phyloP scores from a whole-genome alignment of 2,113 vertebrate species.

The Hiodon alosoides region DNA sequence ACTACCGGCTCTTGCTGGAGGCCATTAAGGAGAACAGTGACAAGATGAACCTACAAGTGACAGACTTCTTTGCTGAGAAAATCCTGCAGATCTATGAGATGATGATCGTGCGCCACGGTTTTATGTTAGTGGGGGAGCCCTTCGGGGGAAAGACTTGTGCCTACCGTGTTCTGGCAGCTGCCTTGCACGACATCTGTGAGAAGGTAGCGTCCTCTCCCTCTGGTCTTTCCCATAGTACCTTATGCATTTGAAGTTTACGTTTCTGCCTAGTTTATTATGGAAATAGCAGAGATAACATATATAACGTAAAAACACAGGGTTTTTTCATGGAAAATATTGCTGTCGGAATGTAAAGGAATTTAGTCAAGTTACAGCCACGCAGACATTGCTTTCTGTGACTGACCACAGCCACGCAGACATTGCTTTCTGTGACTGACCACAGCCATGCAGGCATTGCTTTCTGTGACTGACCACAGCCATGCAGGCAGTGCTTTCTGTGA shows the following conservation, averaged over 20 bases:
- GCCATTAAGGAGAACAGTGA: constrained; percentile 62
- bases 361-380: too few relatives aligned
- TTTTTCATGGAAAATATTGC: constrained; percentile 51
- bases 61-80: constrained; percentile 88
- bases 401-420: too few relatives aligned
- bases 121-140: constrained; percentile 93
- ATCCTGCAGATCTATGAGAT: constrained; percentile 97
- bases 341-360: too few relatives aligned
- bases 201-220: constrained; percentile 53
- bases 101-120: constrained; percentile 97
- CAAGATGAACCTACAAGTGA: constrained; percentile 71
- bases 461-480: too few relatives aligned
- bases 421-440: too few relatives aligned
- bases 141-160: constrained; percentile 93
- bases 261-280: constrained; percentile 61
- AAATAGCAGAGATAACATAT: constrained; percentile 72
- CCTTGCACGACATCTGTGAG: constrained; percentile 76
- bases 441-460: too few relatives aligned
- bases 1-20: constrained; percentile 60
- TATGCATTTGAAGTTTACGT: too few relatives aligned
- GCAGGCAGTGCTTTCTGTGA: too few relatives aligned
- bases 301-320: constrained; percentile 74
- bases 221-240: too few relatives aligned
- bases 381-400: too few relatives aligned
- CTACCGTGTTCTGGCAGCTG: constrained; percentile 85